Conservation (phyloP, 1,140 invertebrate species). For the Papilio aristodemus region DNA sequence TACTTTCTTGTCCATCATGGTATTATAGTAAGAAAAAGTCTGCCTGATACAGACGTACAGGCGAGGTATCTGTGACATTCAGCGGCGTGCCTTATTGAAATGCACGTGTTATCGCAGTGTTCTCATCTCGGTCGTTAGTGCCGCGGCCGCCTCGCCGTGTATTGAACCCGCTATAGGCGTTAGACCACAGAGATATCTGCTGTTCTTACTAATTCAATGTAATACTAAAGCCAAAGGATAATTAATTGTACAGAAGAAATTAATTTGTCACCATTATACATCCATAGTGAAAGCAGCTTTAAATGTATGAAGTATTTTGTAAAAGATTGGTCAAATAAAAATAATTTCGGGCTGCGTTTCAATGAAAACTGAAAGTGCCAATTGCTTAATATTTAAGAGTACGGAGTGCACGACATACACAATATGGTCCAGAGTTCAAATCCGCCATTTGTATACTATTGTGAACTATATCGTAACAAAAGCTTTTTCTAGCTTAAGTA, state of each 20-base stretch:
- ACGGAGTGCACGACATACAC: too few relatives aligned
- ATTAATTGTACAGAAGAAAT: too few relatives aligned
- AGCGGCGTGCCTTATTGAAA: constrained; percentile 16
- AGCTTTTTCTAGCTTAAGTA: too few relatives aligned
- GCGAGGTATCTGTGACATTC: constrained; percentile 11
- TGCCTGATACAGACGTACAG: constrained; percentile 1
- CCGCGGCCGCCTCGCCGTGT: neutral
- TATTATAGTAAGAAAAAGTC: neutral
- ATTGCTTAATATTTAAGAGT: too few relatives aligned
- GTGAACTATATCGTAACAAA: too few relatives aligned
- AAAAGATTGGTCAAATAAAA: too few relatives aligned
- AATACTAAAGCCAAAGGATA: neutral
- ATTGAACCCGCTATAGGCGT: constrained; percentile 11
- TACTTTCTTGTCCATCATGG: neutral
- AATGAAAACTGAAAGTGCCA: too few relatives aligned
- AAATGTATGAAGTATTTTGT: too few relatives aligned
- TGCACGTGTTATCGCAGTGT: constrained; percentile 1
- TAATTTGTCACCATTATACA: neutral
- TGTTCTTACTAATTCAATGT: neutral
- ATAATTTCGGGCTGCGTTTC: too few relatives aligned
- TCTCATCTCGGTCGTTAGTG: constrained; percentile 9
- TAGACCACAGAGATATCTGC: neutral
- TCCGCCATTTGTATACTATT: too few relatives aligned
- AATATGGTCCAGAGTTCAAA: too few relatives aligned
- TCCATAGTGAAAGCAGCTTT: neutral